These are phyloP conservation scores for Notolabrus celidotus DNA, from an alignment of 2,797 vertebrate species.

Conservation along the genomic window DNA sequence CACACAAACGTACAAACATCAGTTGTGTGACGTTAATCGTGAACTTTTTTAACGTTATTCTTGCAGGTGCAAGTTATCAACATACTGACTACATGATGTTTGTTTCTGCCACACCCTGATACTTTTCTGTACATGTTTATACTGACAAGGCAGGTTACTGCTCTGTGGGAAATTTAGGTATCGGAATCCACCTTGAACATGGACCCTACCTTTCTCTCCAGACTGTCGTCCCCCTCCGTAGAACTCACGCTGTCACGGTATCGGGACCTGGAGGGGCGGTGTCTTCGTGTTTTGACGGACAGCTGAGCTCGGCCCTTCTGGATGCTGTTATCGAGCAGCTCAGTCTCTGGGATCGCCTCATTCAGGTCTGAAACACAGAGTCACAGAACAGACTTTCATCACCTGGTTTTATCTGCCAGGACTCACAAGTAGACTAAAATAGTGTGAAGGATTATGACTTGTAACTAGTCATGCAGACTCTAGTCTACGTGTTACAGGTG, in stretches of 20 bases:
- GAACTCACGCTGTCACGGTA: slow-evolving; percentile 92
- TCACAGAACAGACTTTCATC: not conserved
- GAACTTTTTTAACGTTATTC: too few relatives aligned
- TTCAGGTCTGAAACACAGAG: slow-evolving; percentile 85
- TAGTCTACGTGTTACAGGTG: too few relatives aligned
- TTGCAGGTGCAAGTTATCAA: too few relatives aligned
- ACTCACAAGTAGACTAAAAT: too few relatives aligned
- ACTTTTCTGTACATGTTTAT: too few relatives aligned
- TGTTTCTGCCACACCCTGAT: too few relatives aligned
- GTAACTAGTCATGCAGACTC: too few relatives aligned
- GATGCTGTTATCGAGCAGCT: slow-evolving; percentile 91
- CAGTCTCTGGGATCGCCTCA: slow-evolving; percentile 90
- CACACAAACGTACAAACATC: not conserved
- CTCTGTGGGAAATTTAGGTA: too few relatives aligned
- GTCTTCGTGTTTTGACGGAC: slow-evolving; percentile 86
- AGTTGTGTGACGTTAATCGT: not conserved
- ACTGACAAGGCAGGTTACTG: too few relatives aligned
- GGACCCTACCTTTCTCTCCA: slow-evolving; percentile 84
- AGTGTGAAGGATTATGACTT: too few relatives aligned
- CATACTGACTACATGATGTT: too few relatives aligned
- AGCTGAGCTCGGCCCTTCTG: slow-evolving; percentile 92
- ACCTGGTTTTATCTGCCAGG: too few relatives aligned
- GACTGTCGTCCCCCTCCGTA: slow-evolving; percentile 88
- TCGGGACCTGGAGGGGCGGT: slow-evolving; percentile 89
- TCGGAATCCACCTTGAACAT: not conserved